Evolutionary conservation across 2,113 vertebrate genomes (phyloP), one percentile per base, ranked within the genome.

Genomic region (Indri indri): DNA sequence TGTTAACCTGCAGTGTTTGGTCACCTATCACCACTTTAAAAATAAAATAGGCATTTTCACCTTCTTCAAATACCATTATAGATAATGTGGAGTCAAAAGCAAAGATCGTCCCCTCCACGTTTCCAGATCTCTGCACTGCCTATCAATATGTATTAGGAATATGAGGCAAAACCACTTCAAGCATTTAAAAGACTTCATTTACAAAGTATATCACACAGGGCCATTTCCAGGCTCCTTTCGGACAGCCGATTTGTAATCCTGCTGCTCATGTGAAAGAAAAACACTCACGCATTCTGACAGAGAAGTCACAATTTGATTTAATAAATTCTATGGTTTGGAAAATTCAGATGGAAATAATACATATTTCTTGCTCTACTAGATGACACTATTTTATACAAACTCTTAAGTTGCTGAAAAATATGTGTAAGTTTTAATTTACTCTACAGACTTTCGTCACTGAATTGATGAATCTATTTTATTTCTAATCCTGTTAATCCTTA

Each of bases 41-140:
- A 91, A 66, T 66, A 89, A 93, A 95, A 95, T 91, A 87, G 91
- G 81, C 89, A 93, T 96, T 97, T 95, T 97, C 79, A 73, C 96
- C 79, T 77, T 98, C 89, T 96, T 94, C 97, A 97, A 97, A 97
- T 94, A 88, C 77, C 97, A 96, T 98, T 95, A 97, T 25, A 97
- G 95, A 65, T 95, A 93, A 95, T 59, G 18, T 91, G 54, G 52
- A 96, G 98, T 97, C 91, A 76, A 96, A 96, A 97, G 86, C 73
- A 95, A 70, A 98, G 86, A 90, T 66, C 11, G 59, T 91, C 42
- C 97, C 63, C 81, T 94, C 87, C 65, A 91, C 37, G 50, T 73
- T 89, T 94, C 92, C 94, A 94, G 84, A 34, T 68, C 92, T 88
- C 47, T 79, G 45, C 45, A 63, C 70, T 70, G 50, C 82, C 45